Conservation (phyloP, 2,888 invertebrate species). For the Torymus tubicola region DNA sequence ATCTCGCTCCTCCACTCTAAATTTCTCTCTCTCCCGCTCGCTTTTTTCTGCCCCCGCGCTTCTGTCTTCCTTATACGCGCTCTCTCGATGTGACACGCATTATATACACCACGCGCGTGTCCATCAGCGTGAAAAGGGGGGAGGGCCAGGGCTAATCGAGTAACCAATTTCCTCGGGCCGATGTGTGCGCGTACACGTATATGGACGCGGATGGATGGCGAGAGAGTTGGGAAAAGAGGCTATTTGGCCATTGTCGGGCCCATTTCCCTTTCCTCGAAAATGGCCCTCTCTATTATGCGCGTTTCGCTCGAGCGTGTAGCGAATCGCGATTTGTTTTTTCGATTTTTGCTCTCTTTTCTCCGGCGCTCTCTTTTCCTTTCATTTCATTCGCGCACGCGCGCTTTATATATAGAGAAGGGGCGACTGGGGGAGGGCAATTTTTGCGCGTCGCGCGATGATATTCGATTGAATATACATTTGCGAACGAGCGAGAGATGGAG, state of each 20-base stretch:
- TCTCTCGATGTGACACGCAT: no score
- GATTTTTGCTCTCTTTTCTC: slow-evolving; percentile 1
- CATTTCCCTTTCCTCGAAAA: slow-evolving; percentile 37
- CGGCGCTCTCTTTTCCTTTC: slow-evolving; percentile 3
- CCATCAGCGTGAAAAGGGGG: slow-evolving; percentile 58
- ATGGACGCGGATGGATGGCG: no score
- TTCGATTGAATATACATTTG: slow-evolving; percentile 38
- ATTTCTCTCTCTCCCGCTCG: no score
- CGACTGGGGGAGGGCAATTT: slow-evolving; percentile 10
- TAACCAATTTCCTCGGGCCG: slow-evolving; percentile 73
- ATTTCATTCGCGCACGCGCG: slow-evolving; percentile 25
- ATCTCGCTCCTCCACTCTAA: no score
- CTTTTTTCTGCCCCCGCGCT: no score
- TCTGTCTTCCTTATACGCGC: no score
- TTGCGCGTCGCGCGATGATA: slow-evolving; percentile 6
- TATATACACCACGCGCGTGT: not conserved
- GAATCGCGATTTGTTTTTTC: slow-evolving; percentile 21
- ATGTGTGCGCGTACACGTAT: slow-evolving; percentile 56
- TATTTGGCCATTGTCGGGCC: slow-evolving; percentile 49
- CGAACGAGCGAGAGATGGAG: not conserved
- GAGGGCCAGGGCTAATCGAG: slow-evolving; percentile 73
- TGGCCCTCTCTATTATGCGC: slow-evolving; percentile 43
- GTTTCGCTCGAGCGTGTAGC: not conserved
- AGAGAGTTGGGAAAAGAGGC: slow-evolving; percentile 65
- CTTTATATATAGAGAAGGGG: no score